phyloP scores from a whole-genome alignment of 2,113 vertebrate genomes.

The Grammomys surdaster region DNA sequence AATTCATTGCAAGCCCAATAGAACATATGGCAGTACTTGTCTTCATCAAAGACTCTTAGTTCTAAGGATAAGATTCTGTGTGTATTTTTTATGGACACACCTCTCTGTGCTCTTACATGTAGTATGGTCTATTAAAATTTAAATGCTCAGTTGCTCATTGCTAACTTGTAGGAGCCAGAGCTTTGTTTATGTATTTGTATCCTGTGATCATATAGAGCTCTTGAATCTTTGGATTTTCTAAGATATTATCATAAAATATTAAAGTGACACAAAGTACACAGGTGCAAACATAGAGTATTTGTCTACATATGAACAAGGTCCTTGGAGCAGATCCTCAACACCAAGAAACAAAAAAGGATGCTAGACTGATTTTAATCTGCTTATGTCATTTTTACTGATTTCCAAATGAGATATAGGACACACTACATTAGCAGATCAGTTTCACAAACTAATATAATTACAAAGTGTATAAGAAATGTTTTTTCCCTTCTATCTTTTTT shows the following conservation, averaged over 20 bases:
- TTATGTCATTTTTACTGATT: slow-evolving; percentile 18
- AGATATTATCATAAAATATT: neutral
- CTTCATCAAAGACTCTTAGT: neutral
- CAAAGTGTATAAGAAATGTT: neutral
- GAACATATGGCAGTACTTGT: neutral
- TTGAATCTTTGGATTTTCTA: neutral
- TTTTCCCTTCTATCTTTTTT: neutral
- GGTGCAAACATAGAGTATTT: neutral
- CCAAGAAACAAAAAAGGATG: neutral
- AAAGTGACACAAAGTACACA: neutral
- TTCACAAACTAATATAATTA: neutral
- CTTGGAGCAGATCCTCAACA: neutral
- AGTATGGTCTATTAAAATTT: neutral
- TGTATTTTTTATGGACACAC: neutral
- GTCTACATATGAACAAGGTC: too few relatives aligned
- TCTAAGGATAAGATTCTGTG: neutral
- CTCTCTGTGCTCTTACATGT: neutral
- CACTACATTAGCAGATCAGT: neutral
- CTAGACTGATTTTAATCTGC: neutral
- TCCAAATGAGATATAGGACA: neutral
- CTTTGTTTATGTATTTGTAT: neutral
- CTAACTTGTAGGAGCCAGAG: neutral
- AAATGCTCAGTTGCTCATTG: neutral
- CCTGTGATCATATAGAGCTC: neutral
- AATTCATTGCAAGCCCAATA: neutral